Evolutionary conservation across 2,888 invertebrate genomes (phyloP), one percentile per base, ranked within the genome.

Genomic region (Rhynchonema sp.): DNA sequence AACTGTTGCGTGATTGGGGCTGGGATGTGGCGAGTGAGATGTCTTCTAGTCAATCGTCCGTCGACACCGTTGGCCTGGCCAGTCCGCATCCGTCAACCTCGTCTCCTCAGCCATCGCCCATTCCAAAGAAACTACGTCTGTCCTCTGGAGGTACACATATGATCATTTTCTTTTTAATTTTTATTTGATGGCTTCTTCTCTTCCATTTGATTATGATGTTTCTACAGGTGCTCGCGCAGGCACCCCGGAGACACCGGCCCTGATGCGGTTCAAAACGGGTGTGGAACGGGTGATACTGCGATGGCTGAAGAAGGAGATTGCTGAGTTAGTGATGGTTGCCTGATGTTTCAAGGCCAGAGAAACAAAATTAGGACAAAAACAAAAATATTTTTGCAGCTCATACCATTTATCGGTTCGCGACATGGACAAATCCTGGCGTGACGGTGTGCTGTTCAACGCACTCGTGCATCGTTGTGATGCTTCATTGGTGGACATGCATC

Each of bases 371-470:
- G 17, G 38, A 38, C 38, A 17, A n/a, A n/a, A n/a, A n/a, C n/a
- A n/a, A n/a, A n/a, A n/a, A n/a, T n/a, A n/a, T n/a, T n/a, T n/a
- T n/a, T n/a, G n/a, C n/a, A n/a, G n/a, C n/a, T n/a, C n/a, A 6
- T 38, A 38, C 38, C 6, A 38, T 38, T 38, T 38, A 38, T 38
- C 49, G 26, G 65, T 72, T 30, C 63, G 63, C n/a, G 70, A 72
- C 61, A 66, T 72, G 66, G 72, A 72, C 62, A 64, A 65, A 57
- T 64, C 65, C 55, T 72, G 72, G 72, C 63, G 66, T 30, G 69
- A 71, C 61, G 72, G 72, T 56, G 64, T 71, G 28, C 64, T 70
- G 25, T 70, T 72, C 63, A 68, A 66, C 58, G 72, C 72, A 9
- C 65, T 72, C 20, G 68, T 71, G 2, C 67, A 70, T 54, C 30